Percentiles rank a stretch among this genome's conserved stretches.
Evolutionary conservation across 2,888 invertebrate species (phyloP).

Genomic region (Leucania comma): DNA sequence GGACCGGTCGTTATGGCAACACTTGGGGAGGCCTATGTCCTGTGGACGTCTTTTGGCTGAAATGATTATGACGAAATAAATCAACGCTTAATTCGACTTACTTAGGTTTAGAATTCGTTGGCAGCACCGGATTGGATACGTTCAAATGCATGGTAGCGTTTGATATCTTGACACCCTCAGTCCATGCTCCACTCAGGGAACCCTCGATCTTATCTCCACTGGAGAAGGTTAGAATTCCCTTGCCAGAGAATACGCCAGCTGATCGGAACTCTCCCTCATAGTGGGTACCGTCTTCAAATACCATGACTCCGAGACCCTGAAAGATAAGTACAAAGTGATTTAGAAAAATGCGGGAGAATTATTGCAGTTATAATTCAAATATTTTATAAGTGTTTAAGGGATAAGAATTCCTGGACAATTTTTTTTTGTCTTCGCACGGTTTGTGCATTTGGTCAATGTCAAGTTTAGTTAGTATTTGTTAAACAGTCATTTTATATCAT

Average conservation of each 20-base stretch:
- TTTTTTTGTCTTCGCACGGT: too few relatives aligned
- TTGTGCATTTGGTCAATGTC: too few relatives aligned
- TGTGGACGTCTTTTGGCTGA: too few relatives aligned
- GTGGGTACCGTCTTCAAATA: constrained; percentile 96
- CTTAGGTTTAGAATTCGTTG: constrained; percentile 91
- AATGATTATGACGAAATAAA: too few relatives aligned
- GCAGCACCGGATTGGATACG: constrained; percentile 90
- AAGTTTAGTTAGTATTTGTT: too few relatives aligned
- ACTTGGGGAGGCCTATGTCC: too few relatives aligned
- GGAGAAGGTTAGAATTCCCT: constrained; percentile 95
- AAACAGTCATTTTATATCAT: too few relatives aligned
- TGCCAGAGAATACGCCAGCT: constrained; percentile 95
- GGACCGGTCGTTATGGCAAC: too few relatives aligned
- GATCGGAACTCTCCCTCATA: constrained; percentile 97
- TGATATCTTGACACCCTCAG: constrained; percentile 94
- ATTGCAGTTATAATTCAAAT: too few relatives aligned
- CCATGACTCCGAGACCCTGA: constrained; percentile 96
- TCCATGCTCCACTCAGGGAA: constrained; percentile 93
- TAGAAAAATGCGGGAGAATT: not conserved
- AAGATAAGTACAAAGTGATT: constrained; percentile 21
- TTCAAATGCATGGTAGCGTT: constrained; percentile 93
- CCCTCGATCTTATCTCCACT: constrained; percentile 95
- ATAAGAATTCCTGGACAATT: too few relatives aligned
- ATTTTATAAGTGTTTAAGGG: too few relatives aligned
- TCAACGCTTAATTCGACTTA: constrained; percentile 72